Percentiles rank a stretch among this genome's conserved stretches.
These are phyloP conservation scores for Apodemia zela DNA, from an alignment of 2,888 invertebrate genomes.

Conservation along the genomic window DNA sequence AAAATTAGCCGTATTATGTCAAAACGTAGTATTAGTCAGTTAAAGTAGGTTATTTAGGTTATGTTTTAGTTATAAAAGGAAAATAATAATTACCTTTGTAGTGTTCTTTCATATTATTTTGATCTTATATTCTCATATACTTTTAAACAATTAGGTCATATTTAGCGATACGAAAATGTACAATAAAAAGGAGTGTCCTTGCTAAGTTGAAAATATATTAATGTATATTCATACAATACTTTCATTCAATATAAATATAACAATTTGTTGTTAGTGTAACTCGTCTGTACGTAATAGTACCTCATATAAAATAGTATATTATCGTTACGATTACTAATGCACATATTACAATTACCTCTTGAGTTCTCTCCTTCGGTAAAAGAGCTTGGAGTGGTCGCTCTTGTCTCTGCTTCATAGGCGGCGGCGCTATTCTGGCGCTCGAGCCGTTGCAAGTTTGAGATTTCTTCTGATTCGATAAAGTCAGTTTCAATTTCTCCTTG, in stretches of 20 bases:
- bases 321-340: constrained; percentile 64
- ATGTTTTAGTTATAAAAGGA: not conserved
- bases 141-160: not conserved
- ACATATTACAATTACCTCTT: constrained; percentile 73
- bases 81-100: not conserved
- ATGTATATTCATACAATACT: constrained; percentile 44
- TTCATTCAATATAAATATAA: constrained; percentile 30
- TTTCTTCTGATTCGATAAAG: constrained; percentile 60
- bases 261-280: constrained; percentile 18
- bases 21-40: not conserved
- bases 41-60: not conserved
- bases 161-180: constrained; percentile 2
- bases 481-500: constrained; percentile 64
- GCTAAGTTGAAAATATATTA: constrained; percentile 50
- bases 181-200: constrained; percentile 41
- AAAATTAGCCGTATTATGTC: not conserved
- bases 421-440: constrained; percentile 37
- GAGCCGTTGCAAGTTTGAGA: constrained; percentile 46
- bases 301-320: constrained; percentile 51
- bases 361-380: constrained; percentile 45
- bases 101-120: not conserved
- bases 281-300: constrained; percentile 42
- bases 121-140: not conserved
- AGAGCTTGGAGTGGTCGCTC: constrained; percentile 33
- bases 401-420: constrained; percentile 36